Percentiles rank a stretch among this genome's conserved stretches.
These are phyloP conservation scores for Mallateleia sp. DNA, from an alignment of 2,888 invertebrate species.

Conservation along the genomic window DNA sequence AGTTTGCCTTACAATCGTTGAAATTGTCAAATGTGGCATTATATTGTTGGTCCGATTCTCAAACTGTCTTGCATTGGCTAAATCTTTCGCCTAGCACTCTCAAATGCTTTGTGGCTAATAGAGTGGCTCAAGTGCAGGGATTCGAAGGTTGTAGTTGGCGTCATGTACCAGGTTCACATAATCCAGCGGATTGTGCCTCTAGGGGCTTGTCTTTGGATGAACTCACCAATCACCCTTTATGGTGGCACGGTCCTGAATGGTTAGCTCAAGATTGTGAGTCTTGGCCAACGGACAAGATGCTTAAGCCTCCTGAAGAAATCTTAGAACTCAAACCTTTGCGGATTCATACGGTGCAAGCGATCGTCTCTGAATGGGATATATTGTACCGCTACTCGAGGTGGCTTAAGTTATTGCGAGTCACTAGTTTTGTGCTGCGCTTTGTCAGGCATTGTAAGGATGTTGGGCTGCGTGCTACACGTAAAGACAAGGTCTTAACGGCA, in stretches of 20 bases:
- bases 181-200: not conserved
- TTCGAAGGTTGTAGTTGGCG: constrained; percentile 78
- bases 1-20: not conserved
- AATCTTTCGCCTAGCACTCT: constrained; percentile 68
- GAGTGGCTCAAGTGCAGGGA: constrained; percentile 83
- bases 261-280: not conserved
- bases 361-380: no score
- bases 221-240: not conserved
- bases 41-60: constrained; percentile 77
- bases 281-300: not conserved
- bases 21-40: not conserved
- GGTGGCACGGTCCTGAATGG: constrained; percentile 7
- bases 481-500: no score
- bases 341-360: not conserved
- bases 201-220: not conserved
- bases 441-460: no score
- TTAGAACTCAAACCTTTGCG: not conserved
- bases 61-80: constrained; percentile 79
- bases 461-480: no score
- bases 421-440: no score
- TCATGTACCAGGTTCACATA: constrained; percentile 71
- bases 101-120: constrained; percentile 81
- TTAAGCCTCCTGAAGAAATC: not conserved
- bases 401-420: no score
- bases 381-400: not conserved